phyloP scores from a whole-genome alignment of 2,888 invertebrate genomes.

The Nomada ferruginata region DNA sequence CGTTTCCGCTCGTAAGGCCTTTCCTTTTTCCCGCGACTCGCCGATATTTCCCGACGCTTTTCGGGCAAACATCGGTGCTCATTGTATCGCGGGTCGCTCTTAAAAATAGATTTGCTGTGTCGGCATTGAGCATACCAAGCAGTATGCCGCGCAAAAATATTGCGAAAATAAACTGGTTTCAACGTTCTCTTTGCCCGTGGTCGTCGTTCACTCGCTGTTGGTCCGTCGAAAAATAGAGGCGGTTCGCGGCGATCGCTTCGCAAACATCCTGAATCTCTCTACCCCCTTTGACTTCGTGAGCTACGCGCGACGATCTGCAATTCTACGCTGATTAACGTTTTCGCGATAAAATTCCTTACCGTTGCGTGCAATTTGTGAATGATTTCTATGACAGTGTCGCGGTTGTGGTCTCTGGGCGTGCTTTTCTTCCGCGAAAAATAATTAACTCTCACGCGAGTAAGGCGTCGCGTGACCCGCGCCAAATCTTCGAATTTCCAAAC shows the following conservation, averaged over 20 bases:
- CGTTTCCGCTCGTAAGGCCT: neutral
- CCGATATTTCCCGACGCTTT: conserved; percentile 27
- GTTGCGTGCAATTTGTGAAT: neutral
- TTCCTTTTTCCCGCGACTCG: neutral
- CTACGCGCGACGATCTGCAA: no score
- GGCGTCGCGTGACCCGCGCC: no score
- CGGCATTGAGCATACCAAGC: conserved; percentile 40
- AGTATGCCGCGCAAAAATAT: conserved; percentile 68
- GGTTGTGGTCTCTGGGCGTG: neutral
- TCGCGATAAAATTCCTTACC: neutral
- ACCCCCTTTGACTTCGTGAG: neutral
- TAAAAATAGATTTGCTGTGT: conserved; percentile 72
- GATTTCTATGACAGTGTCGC: neutral
- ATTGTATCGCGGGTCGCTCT: conserved; percentile 42
- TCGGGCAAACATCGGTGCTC: neutral
- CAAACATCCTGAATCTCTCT: neutral
- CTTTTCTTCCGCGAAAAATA: neutral
- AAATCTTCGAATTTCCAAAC: neutral
- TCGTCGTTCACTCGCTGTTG: conserved; percentile 17
- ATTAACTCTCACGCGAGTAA: neutral
- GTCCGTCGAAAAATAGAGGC: conserved; percentile 31
- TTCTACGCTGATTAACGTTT: neutral
- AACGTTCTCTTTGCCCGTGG: conserved; percentile 24
- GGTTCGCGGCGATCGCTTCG: neutral
- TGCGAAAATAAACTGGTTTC: conserved; percentile 63